Evolutionary conservation across 2,888 invertebrate species (phyloP).

Genomic region (Syritta pipiens): DNA sequence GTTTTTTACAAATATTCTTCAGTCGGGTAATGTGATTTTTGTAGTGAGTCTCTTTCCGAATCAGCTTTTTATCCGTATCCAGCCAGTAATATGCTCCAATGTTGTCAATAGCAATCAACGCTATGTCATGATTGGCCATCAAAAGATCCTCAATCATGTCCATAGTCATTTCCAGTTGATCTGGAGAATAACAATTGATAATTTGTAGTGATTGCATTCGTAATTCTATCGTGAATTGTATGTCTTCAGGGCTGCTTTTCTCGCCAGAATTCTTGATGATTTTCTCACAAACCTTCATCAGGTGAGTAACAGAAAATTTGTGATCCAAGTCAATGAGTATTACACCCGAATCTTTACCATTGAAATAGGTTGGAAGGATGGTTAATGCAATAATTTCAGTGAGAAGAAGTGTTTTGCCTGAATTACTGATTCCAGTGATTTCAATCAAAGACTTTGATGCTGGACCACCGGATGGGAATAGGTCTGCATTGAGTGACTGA

Average conservation of each 20-base stretch:
- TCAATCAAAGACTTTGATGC: constrained; percentile 79
- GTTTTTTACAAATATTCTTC: constrained; percentile 70
- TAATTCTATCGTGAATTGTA: constrained; percentile 57
- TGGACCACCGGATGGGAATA: constrained; percentile 74
- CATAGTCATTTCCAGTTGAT: constrained; percentile 72
- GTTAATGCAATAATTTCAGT: constrained; percentile 80
- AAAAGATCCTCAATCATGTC: constrained; percentile 77
- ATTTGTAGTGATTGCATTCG: constrained; percentile 70
- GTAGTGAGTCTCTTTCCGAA: constrained; percentile 72
- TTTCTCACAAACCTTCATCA: constrained; percentile 76
- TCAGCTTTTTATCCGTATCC: constrained; percentile 68
- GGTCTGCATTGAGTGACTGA: constrained; percentile 14
- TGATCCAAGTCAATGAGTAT: constrained; percentile 80
- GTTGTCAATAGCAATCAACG: constrained; percentile 80
- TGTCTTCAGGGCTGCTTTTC: constrained; percentile 46
- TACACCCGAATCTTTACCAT: constrained; percentile 79
- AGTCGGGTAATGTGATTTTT: constrained; percentile 68
- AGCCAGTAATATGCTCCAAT: constrained; percentile 81
- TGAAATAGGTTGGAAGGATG: constrained; percentile 77
- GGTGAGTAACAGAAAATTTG: constrained; percentile 77
- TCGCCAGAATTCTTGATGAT: constrained; percentile 71
- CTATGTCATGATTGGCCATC: constrained; percentile 77
- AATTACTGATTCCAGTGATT: constrained; percentile 79
- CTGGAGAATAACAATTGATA: constrained; percentile 71
- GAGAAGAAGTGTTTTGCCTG: constrained; percentile 80